Evolutionary conservation across 2,113 vertebrate species (phyloP).

Genomic region (Mungos mungo): DNA sequence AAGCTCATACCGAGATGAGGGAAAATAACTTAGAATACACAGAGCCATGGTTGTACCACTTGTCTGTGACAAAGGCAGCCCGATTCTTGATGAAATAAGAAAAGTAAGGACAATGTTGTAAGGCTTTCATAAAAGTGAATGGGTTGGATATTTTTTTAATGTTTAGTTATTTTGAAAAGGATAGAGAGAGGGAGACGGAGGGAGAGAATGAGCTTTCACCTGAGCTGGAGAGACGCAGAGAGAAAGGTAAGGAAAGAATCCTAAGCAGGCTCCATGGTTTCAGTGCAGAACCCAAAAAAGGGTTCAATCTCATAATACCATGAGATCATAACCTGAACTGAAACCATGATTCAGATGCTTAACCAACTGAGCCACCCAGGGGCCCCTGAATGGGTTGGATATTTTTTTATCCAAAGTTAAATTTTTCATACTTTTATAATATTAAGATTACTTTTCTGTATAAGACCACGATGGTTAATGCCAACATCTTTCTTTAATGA

Average conservation of each 20-base stretch:
- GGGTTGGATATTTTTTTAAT: neutral
- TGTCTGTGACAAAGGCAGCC: neutral
- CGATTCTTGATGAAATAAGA: neutral
- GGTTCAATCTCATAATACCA: too few relatives aligned
- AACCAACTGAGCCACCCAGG: too few relatives aligned
- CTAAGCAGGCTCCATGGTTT: too few relatives aligned
- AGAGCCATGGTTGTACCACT: neutral
- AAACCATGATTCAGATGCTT: too few relatives aligned
- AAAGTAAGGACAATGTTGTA: neutral
- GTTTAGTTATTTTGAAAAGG: too few relatives aligned
- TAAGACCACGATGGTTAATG: neutral
- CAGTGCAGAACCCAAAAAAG: too few relatives aligned
- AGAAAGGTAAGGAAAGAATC: too few relatives aligned
- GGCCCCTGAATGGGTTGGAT: neutral
- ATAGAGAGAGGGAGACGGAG: too few relatives aligned
- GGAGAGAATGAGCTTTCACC: too few relatives aligned
- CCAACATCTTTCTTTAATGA: neutral
- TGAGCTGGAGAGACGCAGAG: too few relatives aligned
- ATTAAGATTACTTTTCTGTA: slow-evolving; percentile 20
- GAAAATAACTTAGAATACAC: neutral
- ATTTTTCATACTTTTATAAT: neutral
- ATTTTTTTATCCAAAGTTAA: neutral
- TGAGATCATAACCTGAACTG: too few relatives aligned
- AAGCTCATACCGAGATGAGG: neutral
- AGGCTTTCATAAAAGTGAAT: neutral